phyloP scores from a whole-genome alignment of 2,113 vertebrate genomes.

The Ginglymostoma cirratum region DNA sequence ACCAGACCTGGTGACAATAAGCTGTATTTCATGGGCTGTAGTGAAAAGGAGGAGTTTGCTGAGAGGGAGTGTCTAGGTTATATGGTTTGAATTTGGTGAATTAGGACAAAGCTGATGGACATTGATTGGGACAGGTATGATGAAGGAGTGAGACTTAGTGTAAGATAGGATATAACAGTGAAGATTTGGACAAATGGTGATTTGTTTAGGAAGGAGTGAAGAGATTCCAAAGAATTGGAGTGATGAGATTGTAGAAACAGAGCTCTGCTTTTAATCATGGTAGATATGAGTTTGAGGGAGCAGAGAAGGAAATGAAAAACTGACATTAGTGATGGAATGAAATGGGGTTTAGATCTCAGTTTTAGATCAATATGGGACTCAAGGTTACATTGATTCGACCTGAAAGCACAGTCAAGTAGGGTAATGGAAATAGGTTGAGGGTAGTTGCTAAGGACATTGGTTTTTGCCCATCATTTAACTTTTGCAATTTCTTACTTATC shows the following conservation, averaged over 20 bases:
- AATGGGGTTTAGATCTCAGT: background rate
- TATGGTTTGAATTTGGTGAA: background rate
- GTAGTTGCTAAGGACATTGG: too few relatives aligned
- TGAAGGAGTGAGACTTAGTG: background rate
- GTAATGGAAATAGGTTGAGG: background rate
- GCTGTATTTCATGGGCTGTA: background rate
- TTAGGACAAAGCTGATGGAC: background rate
- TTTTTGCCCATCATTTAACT: background rate
- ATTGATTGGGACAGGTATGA: background rate
- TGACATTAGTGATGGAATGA: background rate
- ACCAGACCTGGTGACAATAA: background rate
- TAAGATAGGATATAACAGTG: background rate
- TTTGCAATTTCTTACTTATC: background rate
- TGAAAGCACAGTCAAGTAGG: background rate
- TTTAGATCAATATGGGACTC: background rate
- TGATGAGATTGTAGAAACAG: background rate
- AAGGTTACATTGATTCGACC: background rate
- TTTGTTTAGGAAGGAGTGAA: background rate
- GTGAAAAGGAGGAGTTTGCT: too few relatives aligned
- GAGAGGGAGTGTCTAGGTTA: too few relatives aligned
- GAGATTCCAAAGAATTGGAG: background rate
- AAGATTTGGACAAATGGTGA: background rate
- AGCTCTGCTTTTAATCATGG: background rate
- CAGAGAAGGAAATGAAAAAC: background rate
- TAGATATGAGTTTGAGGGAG: background rate